Percentiles rank a stretch among this genome's conserved stretches.
These are phyloP conservation scores for Sebastes variabilis DNA, from an alignment of 2,797 vertebrate species.

Conservation along the genomic window DNA sequence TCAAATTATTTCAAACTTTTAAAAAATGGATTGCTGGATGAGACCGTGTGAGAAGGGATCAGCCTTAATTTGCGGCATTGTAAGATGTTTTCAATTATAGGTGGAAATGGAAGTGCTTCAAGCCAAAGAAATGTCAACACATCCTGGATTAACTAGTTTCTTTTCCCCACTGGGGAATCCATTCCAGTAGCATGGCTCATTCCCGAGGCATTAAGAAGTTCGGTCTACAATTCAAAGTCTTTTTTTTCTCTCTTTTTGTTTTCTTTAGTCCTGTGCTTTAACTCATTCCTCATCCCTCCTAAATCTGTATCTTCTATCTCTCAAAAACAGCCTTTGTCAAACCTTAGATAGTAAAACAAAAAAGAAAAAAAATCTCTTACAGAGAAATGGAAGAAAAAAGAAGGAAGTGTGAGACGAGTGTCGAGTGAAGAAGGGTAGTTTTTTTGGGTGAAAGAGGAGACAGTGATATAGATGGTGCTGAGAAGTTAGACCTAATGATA, in stretches of 20 bases:
- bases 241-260: slow-evolving; percentile 14
- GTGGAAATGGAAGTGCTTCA: slow-evolving; percentile 50
- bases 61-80: slow-evolving; percentile 29
- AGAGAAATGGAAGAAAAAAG: not conserved
- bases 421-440: not conserved
- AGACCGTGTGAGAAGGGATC: slow-evolving; percentile 15
- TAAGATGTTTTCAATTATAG: slow-evolving; percentile 61
- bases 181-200: slow-evolving; percentile 47
- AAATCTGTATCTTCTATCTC: not conserved
- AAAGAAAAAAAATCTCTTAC: not conserved
- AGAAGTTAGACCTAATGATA: slow-evolving; percentile 35
- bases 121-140: slow-evolving; percentile 66
- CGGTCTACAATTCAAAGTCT: not conserved
- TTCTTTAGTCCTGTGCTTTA: slow-evolving; percentile 24
- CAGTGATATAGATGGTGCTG: not conserved
- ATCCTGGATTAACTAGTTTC: slow-evolving; percentile 56
- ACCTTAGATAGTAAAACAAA: not conserved
- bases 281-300: slow-evolving; percentile 8
- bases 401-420: not conserved
- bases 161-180: slow-evolving; percentile 38
- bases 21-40: slow-evolving; percentile 5
- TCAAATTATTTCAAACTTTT: not conserved
- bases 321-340: not conserved
- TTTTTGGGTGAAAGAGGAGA: slow-evolving; percentile 3
- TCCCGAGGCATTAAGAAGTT: slow-evolving; percentile 32